phyloP scores from a whole-genome alignment of 1,140 invertebrate genomes.

The Hycleus cichorii region DNA sequence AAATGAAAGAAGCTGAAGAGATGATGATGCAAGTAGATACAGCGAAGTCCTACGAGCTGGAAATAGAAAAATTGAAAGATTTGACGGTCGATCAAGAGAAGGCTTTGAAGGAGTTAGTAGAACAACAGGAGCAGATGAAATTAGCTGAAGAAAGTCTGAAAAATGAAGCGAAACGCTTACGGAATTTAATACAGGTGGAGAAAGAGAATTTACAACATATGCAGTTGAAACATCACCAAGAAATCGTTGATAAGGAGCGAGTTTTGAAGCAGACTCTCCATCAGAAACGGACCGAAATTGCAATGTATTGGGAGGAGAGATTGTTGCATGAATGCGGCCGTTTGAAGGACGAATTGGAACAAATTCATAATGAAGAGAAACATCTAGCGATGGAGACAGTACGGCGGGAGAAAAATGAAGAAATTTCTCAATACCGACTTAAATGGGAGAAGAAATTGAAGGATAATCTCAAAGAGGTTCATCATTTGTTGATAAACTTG shows the following conservation, averaged over 20 bases:
- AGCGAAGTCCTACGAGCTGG: constrained; percentile 51
- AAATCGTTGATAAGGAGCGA: constrained; percentile 48
- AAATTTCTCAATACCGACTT: constrained; percentile 45
- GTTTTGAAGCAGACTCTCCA: constrained; percentile 47
- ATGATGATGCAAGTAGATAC: constrained; percentile 43
- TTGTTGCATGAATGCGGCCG: constrained; percentile 43
- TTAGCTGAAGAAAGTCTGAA: constrained; percentile 48
- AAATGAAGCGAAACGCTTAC: constrained; percentile 47
- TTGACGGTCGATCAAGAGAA: constrained; percentile 52
- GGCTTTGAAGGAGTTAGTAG: constrained; percentile 46
- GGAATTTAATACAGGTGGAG: constrained; percentile 45
- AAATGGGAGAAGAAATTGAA: constrained; percentile 48
- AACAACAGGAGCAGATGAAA: constrained; percentile 51
- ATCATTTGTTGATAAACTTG: no score
- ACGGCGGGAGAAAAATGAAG: constrained; percentile 44
- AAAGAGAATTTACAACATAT: constrained; percentile 43
- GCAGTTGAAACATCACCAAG: constrained; percentile 38
- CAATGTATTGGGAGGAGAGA: constrained; percentile 49
- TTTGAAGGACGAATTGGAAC: constrained; percentile 53
- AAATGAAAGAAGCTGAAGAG: constrained; percentile 41
- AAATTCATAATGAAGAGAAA: constrained; percentile 53
- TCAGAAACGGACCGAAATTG: constrained; percentile 50
- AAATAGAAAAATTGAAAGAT: constrained; percentile 50
- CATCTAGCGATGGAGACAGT: constrained; percentile 48
- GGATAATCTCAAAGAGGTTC: constrained; percentile 47